Evolutionary conservation across 2,113 vertebrate genomes (phyloP), one percentile per base, ranked within the genome.

Genomic region (Mesembrinibis cayennensis): DNA sequence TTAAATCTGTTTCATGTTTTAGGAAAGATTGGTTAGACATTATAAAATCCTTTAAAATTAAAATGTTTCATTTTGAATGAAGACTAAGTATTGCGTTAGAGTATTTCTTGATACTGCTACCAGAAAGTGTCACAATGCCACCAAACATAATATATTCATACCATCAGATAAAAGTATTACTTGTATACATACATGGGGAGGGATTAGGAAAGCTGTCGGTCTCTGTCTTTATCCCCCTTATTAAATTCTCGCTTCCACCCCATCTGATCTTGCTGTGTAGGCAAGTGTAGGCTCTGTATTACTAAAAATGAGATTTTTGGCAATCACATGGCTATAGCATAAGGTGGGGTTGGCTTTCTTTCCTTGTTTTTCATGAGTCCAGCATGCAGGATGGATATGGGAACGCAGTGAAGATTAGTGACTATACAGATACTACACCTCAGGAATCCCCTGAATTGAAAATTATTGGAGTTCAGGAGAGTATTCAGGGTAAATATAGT

Each of bases 31-130:
- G 89, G 92, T 97, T 94, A 95, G 50, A 92, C 91, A 74, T 78
- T 94, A 95, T 92, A 45, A 92, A 83, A 89, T 53, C 40, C 27
- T 70, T 90, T 90, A 87, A 95, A 95, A 94, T 95, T 50, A 91
- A 93, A 94, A 91, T 70, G 63, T 55, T 95, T 20, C 67, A 89
- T 94, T 95, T 96, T 96, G 95, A 95, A 95, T 97, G 80, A 94
- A 90, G 86, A 95, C 32, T 82, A 90, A 92, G 34, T 76, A 83
- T 86, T 62, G 67, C n/a, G 81, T 49, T 89, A 86, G 38, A 81
- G 7, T 71, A 74, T 94, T 92, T 95, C 76, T 91, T 95, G 58
- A 62, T 50, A 83, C 52, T 63, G 7, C 83, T 90, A 86, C 84
- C 67, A 87, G 77, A 92, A 95, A 90, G 6, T 89, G 80, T 80